These are phyloP conservation scores for Siphonodentalium dalli DNA, from an alignment of 2,888 invertebrate genomes.

Conservation along the genomic window DNA sequence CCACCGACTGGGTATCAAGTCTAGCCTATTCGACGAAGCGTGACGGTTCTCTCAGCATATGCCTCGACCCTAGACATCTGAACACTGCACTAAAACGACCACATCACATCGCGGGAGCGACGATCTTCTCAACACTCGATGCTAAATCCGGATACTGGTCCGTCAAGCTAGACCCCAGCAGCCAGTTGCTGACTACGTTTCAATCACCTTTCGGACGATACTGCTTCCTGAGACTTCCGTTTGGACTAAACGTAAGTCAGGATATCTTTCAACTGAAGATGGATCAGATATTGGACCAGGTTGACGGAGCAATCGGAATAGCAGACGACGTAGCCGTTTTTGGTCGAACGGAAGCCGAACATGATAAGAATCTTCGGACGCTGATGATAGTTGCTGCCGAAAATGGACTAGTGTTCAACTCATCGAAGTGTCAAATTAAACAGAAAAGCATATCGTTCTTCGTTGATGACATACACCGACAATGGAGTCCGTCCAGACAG, in stretches of 20 bases:
- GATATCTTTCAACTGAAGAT: slow-evolving; percentile 6
- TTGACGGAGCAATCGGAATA: not conserved
- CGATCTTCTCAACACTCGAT: not conserved
- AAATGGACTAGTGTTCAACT: too few relatives aligned
- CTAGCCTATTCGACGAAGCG: slow-evolving; percentile 18
- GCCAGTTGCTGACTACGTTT: slow-evolving; percentile 9
- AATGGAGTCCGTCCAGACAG: slow-evolving; percentile 4
- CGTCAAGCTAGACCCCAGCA: not conserved
- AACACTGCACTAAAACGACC: slow-evolving; percentile 6
- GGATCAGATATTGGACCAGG: slow-evolving; percentile 5
- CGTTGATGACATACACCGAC: not conserved
- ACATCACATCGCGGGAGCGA: slow-evolving; percentile 3
- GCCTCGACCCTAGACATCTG: slow-evolving; percentile 8
- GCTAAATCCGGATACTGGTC: slow-evolving; percentile 3
- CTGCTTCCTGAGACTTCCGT: slow-evolving; percentile 2
- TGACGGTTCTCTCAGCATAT: slow-evolving; percentile 6
- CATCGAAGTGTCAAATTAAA: too few relatives aligned
- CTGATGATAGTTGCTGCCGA: too few relatives aligned
- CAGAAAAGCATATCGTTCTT: too few relatives aligned
- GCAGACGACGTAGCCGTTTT: slow-evolving; percentile 12
- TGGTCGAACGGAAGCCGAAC: not conserved
- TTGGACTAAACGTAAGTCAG: slow-evolving; percentile 2
- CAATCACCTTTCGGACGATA: slow-evolving; percentile 2
- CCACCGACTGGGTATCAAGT: slow-evolving; percentile 22
- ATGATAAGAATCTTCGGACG: not conserved